Evolutionary conservation across 2,113 vertebrate species (phyloP).

Genomic region (Myotis brandtii): DNA sequence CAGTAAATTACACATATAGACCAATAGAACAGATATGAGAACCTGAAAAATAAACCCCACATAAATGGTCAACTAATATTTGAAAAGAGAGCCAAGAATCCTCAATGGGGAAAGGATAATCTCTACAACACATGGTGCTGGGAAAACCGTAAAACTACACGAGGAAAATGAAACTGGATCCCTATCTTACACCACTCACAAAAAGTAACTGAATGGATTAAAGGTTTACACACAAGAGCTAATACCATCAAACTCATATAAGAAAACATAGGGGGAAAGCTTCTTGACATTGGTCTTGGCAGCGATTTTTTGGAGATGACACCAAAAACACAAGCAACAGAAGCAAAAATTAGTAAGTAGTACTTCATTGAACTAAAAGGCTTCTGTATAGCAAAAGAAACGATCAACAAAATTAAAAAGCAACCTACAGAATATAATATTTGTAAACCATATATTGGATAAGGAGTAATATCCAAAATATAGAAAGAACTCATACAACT

Average conservation of each 20-base stretch:
- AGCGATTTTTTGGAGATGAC: neutral
- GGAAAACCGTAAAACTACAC: neutral
- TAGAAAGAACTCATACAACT: neutral
- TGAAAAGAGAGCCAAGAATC: neutral
- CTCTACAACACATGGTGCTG: neutral
- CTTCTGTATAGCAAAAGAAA: neutral
- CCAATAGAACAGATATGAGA: neutral
- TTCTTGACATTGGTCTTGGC: neutral
- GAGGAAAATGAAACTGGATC: neutral
- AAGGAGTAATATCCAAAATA: neutral
- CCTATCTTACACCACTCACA: neutral
- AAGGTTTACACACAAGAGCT: neutral
- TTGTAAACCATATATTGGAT: neutral
- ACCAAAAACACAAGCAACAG: constrained; percentile 22
- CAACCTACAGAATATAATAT: neutral
- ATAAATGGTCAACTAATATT: neutral
- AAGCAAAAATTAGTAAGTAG: neutral
- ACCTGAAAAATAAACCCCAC: neutral
- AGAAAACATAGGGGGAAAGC: neutral
- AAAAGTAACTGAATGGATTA: neutral
- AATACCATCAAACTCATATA: neutral
- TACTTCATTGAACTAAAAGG: neutral
- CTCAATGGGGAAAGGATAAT: neutral
- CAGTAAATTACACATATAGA: neutral
- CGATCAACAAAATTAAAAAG: neutral